Base-by-base conservation (phyloP, 2,113 vertebrate genomes). In the Theristicus caerulescens region DNA sequence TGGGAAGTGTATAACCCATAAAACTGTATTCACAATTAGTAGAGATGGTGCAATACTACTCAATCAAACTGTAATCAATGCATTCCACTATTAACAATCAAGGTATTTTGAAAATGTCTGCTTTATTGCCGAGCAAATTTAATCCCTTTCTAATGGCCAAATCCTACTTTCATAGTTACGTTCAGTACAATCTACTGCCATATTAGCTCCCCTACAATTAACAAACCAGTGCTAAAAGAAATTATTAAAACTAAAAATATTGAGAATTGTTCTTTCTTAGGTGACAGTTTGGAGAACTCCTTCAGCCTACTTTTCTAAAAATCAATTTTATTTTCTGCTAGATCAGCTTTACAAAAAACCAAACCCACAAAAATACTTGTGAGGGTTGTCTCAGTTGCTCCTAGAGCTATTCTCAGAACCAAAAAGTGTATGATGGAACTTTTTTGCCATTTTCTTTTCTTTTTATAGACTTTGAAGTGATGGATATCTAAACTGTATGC, bases 371-470 rank as follows among this genome's bases (percentile, higher is more conserved):
- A 91, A 66, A 44, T n/a, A 61, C 32, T 40, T 61, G 22, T 46
- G 22, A 40, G 3, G 13, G 13, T 47, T 52, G 24, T 34, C 90
- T 36, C 16, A 8, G 7, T 26, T 0, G 0, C 21, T 14, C 13
- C 73, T 72, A 47, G 44, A 62, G 14, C 31, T 62, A 8, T 66
- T 69, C 27, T 52, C 16, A 62, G 62, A 84, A 83, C 12, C 19
- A 29, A 24, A 36, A 19, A 38, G 25, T 29, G 13, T 32, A n/a
- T 5, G 0, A 13, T 11, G 40, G 4, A 4, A 59, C 21, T 44
- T 47, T 51, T 90, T 72, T 5, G 1, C 11, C 8, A 7, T 34
- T 79, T 67, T 70, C 19, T 62, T 87, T 55, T 76, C 16, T 76
- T 74, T 59, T 19, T 10, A 8, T 21, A 44, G 62, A 26, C 54